Conservation (phyloP, 2,113 vertebrate genomes). For the Ornithorhynchus anatinus region DNA sequence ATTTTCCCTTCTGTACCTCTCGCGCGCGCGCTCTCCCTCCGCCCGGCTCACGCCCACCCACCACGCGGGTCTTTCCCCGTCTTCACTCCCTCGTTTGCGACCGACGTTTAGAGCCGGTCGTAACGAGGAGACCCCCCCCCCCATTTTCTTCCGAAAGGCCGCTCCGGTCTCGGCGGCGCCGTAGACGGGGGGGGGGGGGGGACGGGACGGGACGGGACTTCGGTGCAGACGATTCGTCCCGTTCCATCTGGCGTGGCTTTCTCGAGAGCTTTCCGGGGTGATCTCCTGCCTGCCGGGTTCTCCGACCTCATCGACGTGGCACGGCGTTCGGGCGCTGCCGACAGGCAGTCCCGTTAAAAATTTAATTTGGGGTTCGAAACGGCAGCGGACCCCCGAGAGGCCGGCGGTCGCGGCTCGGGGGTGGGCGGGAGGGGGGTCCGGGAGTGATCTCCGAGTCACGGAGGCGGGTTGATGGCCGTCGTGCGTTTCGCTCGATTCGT, state of each 20-base stretch:
- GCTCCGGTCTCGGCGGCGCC: conserved; percentile 50
- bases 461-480: no score
- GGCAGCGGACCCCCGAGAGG: conserved; percentile 63
- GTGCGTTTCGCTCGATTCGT: no score
- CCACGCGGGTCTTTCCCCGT: conserved; percentile 12
- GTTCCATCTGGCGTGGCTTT: conserved; percentile 73
- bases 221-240: conserved; percentile 77
- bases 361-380: conserved; percentile 76
- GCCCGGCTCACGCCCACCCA: neutral
- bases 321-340: conserved; percentile 62
- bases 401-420: neutral
- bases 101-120: conserved; percentile 42
- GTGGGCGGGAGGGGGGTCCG: neutral
- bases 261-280: conserved; percentile 75
- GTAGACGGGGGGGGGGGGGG: no score
- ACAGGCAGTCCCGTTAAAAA: conserved; percentile 78
- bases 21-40: neutral
- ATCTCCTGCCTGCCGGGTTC: conserved; percentile 63
- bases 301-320: conserved; percentile 72
- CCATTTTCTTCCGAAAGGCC: no score
- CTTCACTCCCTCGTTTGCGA: neutral
- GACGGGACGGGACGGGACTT: conserved; percentile 61
- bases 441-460: neutral
- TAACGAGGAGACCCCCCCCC: conserved; percentile 18
- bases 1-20: neutral